A percentile compares a stretch with the other conserved stretches of the same genome.
Evolutionary conservation across 1,140 invertebrate species (phyloP).

Genomic region (Zaprionus ornatus): DNA sequence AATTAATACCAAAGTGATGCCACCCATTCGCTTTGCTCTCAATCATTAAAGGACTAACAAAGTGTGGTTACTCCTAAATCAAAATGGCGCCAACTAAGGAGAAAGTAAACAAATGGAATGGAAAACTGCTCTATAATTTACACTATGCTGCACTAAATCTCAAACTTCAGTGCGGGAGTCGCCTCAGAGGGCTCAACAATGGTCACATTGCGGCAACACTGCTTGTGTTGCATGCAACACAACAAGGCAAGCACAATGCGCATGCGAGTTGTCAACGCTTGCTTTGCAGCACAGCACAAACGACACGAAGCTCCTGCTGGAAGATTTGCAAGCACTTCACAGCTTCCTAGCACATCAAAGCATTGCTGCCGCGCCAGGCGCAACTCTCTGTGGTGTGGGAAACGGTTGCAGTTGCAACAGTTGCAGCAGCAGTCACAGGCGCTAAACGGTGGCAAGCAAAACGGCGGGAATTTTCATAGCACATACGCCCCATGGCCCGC

Average conservation of each 20-base stretch:
- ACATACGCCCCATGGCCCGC: conserved; percentile 70
- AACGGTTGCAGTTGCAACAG: conserved; percentile 50
- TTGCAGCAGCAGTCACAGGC: conserved; percentile 45
- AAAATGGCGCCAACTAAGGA: neutral
- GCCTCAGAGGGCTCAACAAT: conserved; percentile 22
- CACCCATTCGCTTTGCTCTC: neutral
- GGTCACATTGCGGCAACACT: conserved; percentile 15
- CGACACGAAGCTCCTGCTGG: conserved; percentile 34
- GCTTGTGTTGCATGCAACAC: conserved; percentile 34
- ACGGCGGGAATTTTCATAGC: conserved; percentile 72
- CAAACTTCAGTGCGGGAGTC: conserved; percentile 6
- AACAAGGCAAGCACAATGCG: conserved; percentile 59
- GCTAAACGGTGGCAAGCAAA: conserved; percentile 72
- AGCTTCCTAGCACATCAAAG: conserved; percentile 71
- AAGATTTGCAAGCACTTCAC: conserved; percentile 70
- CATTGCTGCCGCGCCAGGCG: conserved; percentile 53
- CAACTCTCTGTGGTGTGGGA: conserved; percentile 49
- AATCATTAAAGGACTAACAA: neutral
- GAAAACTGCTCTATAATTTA: neutral
- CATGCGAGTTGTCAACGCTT: conserved; percentile 75
- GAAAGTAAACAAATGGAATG: neutral
- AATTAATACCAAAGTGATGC: neutral
- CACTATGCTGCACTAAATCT: neutral
- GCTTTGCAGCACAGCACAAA: conserved; percentile 25
- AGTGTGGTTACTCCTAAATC: neutral